phyloP scores from a whole-genome alignment of 2,888 invertebrate species.

The Rhingia campestris region DNA sequence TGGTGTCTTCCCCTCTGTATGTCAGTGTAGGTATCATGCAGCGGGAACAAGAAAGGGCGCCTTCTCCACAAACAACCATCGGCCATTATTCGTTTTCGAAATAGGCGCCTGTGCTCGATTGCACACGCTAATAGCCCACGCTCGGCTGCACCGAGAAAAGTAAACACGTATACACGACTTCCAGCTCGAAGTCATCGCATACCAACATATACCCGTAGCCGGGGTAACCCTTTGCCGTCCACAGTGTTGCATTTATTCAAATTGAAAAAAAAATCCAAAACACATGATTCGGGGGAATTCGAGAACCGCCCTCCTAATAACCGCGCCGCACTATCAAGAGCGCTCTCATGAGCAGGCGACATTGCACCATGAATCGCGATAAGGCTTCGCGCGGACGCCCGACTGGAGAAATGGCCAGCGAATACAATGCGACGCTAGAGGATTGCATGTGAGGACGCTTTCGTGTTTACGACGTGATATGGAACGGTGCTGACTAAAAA shows the following conservation, averaged over 20 bases:
- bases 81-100: constrained; percentile 69
- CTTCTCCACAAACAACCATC: constrained; percentile 50
- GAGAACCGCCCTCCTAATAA: constrained; percentile 73
- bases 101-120: constrained; percentile 73
- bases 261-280: constrained; percentile 31
- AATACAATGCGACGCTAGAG: constrained; percentile 7
- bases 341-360: constrained; percentile 70
- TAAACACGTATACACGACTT: constrained; percentile 60
- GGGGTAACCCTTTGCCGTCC: constrained; percentile 62
- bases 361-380: constrained; percentile 72
- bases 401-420: constrained; percentile 21
- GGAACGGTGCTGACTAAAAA: constrained; percentile 24
- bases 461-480: constrained; percentile 67
- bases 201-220: constrained; percentile 43
- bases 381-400: constrained; percentile 29
- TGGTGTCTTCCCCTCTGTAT: constrained; percentile 38
- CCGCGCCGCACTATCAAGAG: constrained; percentile 63
- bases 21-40: not conserved
- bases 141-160: constrained; percentile 63
- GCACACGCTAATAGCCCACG: constrained; percentile 73
- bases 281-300: constrained; percentile 49
- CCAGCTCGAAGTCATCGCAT: constrained; percentile 61
- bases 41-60: constrained; percentile 50
- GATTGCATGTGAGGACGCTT: constrained; percentile 51
- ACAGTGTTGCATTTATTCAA: constrained; percentile 38